Evolutionary conservation across 2,113 vertebrate genomes (phyloP), one percentile per base, ranked within the genome.

Genomic region (Chascanopsetta lugubris): DNA sequence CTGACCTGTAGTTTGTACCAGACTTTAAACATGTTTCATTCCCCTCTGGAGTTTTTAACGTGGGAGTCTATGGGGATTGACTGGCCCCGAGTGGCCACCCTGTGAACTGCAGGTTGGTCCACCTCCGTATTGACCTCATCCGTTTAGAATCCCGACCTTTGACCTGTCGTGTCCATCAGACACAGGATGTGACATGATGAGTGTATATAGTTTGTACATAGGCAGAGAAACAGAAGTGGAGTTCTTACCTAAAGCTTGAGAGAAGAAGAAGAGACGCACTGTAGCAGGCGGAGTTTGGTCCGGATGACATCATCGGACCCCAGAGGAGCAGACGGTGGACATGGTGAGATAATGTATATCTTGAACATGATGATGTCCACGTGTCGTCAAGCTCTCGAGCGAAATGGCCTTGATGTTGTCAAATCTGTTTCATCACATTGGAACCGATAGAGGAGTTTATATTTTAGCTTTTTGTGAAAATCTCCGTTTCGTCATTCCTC

Each of bases 131-230:
- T n/a, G n/a, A n/a, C n/a, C n/a, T n/a, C n/a, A n/a, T n/a, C n/a
- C n/a, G n/a, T n/a, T n/a, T n/a, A n/a, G n/a, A n/a, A n/a, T n/a
- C n/a, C n/a, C n/a, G 46, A 46, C 40, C 8, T 46, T 46, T 46
- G 25, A 17, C 25, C 26, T 8, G 18, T 32, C 5, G 11, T 60
- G 18, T 18, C 15, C 27, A 34, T 55, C 5, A 45, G 61, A n/a
- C 64, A 45, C 29, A 8, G 36, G 34, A 38, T 30, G 47, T 50
- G 61, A 8, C 63, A 62, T 72, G 72, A 47, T 67, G 45, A 69
- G 58, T 90, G 84, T 87, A 77, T 56, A 84, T 80, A 71, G 5
- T 11, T 74, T 87, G 84, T 85, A 85, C 21, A 83, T 70, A 79
- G 26, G 38, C 63, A 69, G 25, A 56, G 49, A 68, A 25, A 61